These are phyloP conservation scores for Tortricodes alternella DNA, from an alignment of 2,888 invertebrate genomes.

Conservation along the genomic window DNA sequence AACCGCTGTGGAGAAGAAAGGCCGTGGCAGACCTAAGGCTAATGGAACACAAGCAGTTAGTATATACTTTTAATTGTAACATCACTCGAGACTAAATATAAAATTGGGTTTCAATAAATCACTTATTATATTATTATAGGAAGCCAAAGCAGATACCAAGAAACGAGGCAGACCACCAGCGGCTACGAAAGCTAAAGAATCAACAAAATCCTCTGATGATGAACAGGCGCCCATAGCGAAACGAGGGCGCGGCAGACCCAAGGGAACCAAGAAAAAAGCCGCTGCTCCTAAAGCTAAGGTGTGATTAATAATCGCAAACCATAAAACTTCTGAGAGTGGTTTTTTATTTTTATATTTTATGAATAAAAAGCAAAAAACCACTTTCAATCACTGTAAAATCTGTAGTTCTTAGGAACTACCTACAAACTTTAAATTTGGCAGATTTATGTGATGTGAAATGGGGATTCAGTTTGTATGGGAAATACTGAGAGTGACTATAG, in stretches of 20 bases:
- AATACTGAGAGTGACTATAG: no score
- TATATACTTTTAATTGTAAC: no score
- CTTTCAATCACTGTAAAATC: no score
- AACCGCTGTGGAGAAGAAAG: conserved; percentile 79
- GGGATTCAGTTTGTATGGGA: no score
- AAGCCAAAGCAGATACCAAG: conserved; percentile 75
- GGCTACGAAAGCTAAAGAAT: conserved; percentile 74
- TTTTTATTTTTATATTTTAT: no score
- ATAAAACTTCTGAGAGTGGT: no score
- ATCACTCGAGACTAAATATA: no score
- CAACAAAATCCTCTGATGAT: conserved; percentile 79
- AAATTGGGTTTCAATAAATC: neutral
- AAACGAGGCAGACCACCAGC: conserved; percentile 75
- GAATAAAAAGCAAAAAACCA: no score
- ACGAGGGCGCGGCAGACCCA: conserved; percentile 81
- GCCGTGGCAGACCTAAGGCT: conserved; percentile 77
- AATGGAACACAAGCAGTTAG: conserved; percentile 77
- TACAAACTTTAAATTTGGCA: no score
- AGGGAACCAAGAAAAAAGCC: conserved; percentile 80
- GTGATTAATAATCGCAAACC: conserved; percentile 9
- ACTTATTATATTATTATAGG: conserved; percentile 48
- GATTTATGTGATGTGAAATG: no score
- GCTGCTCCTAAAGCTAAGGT: conserved; percentile 74
- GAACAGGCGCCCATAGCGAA: conserved; percentile 80
- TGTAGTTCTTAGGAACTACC: no score